Conservation (phyloP, 2,888 invertebrate species). For the Tetramorium bicarinatum region DNA sequence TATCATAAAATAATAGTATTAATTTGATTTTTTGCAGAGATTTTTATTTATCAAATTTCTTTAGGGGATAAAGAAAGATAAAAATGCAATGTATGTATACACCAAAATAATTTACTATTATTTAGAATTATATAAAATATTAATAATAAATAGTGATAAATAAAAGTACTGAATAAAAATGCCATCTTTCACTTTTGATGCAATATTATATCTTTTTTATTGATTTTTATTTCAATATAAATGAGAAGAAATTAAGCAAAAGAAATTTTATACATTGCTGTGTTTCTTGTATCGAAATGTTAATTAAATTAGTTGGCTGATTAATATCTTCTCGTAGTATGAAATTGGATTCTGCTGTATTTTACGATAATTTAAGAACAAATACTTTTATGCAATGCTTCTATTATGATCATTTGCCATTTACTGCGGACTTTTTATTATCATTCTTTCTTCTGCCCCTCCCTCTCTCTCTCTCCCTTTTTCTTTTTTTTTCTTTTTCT, state of each 20-base stretch:
- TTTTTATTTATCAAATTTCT: background rate
- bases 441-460: background rate
- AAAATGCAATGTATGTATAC: background rate
- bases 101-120: background rate
- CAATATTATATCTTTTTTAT: background rate
- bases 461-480: background rate
- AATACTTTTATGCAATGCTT: slow-evolving; percentile 9
- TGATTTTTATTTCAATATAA: background rate
- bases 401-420: slow-evolving; percentile 31
- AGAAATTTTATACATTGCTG: background rate
- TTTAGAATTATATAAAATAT: background rate
- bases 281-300: background rate
- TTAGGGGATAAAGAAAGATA: background rate
- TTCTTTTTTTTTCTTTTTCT: background rate
- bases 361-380: slow-evolving; percentile 20
- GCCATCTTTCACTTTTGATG: background rate
- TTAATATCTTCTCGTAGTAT: background rate
- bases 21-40: background rate
- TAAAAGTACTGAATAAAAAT: background rate
- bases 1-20: slow-evolving; percentile 17
- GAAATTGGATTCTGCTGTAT: slow-evolving; percentile 4
- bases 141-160: background rate
- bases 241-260: background rate
- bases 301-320: slow-evolving; percentile 11
- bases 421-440: background rate